Evolutionary conservation across 2,888 invertebrate species (phyloP).

Genomic region (Monochamus alternatus): DNA sequence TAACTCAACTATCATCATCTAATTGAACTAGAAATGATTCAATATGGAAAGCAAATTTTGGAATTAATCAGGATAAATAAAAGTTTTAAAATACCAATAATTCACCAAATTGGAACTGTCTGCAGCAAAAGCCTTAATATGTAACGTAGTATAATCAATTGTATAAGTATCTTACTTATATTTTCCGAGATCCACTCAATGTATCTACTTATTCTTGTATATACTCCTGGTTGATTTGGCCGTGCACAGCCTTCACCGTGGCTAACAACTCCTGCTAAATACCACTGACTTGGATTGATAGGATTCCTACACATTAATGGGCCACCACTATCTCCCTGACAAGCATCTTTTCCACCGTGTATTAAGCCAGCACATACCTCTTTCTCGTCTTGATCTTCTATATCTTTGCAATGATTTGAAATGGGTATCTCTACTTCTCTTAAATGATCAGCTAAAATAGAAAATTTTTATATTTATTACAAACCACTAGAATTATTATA

Average conservation of each 20-base stretch:
- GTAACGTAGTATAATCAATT: too few relatives aligned
- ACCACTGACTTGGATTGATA: conserved; percentile 80
- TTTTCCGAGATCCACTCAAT: conserved; percentile 82
- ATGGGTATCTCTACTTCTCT: conserved; percentile 87
- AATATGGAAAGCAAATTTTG: too few relatives aligned
- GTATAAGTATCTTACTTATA: conserved; percentile 72
- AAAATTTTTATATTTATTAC: too few relatives aligned
- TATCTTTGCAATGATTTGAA: conserved; percentile 77
- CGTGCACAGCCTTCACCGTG: conserved; percentile 91
- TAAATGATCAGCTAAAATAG: conserved; percentile 81
- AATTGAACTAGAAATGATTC: too few relatives aligned
- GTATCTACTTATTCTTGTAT: conserved; percentile 84
- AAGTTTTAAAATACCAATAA: too few relatives aligned
- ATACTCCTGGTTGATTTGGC: conserved; percentile 86
- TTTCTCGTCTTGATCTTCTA: conserved; percentile 77
- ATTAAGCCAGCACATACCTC: conserved; percentile 83
- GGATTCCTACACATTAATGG: conserved; percentile 87
- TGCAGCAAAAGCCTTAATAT: too few relatives aligned
- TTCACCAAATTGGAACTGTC: too few relatives aligned
- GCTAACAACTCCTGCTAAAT: conserved; percentile 88
- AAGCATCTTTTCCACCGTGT: conserved; percentile 87
- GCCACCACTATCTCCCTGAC: conserved; percentile 90
- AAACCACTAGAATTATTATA: too few relatives aligned
- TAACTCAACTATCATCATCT: too few relatives aligned
- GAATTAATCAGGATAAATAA: too few relatives aligned